phyloP scores from a whole-genome alignment of 2,888 invertebrate species.

The Amphiduros pacificus region DNA sequence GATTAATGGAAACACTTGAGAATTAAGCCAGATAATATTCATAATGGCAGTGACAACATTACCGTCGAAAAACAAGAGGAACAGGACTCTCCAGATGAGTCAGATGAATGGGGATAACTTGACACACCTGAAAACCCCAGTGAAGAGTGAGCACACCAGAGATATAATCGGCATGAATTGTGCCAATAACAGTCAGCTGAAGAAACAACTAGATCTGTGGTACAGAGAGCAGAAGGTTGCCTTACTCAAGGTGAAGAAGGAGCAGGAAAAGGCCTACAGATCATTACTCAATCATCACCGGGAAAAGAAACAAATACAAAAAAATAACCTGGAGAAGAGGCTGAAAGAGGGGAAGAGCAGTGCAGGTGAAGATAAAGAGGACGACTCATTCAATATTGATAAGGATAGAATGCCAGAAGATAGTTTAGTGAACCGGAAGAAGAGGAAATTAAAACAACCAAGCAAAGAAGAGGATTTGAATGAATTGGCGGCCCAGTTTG shows the following conservation, averaged over 20 bases:
- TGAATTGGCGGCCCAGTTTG: too few relatives aligned
- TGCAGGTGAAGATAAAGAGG: background rate
- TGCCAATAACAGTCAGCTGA: background rate
- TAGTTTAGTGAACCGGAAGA: too few relatives aligned
- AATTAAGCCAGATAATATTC: too few relatives aligned
- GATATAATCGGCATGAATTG: too few relatives aligned
- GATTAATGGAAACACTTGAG: too few relatives aligned
- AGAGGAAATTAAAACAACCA: too few relatives aligned
- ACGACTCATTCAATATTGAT: background rate
- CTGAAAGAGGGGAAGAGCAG: background rate
- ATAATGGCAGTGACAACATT: too few relatives aligned
- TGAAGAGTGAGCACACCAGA: too few relatives aligned
- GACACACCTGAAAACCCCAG: too few relatives aligned
- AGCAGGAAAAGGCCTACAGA: slow-evolving; percentile 14
- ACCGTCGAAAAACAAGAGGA: too few relatives aligned
- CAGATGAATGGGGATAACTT: too few relatives aligned
- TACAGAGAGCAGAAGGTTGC: slow-evolving; percentile 20
- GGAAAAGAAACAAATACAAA: slow-evolving; percentile 9
- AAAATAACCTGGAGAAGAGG: background rate
- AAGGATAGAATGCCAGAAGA: background rate
- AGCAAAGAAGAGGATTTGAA: background rate
- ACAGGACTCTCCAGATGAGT: too few relatives aligned
- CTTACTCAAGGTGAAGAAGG: slow-evolving; percentile 8
- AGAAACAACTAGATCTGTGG: slow-evolving; percentile 16
- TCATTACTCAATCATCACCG: slow-evolving; percentile 8